Percentiles rank a stretch among this genome's conserved stretches.
phyloP scores from a whole-genome alignment of 2,888 invertebrate species.

The Incurvaria masculella region DNA sequence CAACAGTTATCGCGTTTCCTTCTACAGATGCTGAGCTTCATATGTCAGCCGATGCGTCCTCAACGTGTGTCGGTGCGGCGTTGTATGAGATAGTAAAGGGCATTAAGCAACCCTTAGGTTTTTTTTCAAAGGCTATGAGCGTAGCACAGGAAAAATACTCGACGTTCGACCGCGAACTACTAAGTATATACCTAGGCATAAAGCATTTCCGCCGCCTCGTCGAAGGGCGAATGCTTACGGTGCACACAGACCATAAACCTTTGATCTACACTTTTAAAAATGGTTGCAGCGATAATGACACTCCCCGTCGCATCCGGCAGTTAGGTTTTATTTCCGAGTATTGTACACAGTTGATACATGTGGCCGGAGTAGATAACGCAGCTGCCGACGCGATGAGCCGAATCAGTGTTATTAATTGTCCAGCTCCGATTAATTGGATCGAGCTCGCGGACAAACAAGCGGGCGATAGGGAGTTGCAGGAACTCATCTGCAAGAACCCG shows the following conservation, averaged over 20 bases:
- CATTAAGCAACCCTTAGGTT: conserved; percentile 11
- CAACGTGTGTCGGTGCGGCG: conserved; percentile 8
- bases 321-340: not conserved
- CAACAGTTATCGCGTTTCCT: conserved; percentile 2
- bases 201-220: conserved; percentile 8
- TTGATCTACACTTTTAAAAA: not conserved
- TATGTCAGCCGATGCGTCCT: conserved; percentile 10
- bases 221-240: conserved; percentile 8
- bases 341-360: not conserved
- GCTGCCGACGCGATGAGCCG: not conserved
- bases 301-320: not conserved
- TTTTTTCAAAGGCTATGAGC: conserved; percentile 11
- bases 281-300: not conserved
- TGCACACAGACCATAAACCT: conserved; percentile 9
- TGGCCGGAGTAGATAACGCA: not conserved
- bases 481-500: not conserved
- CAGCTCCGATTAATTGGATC: not conserved
- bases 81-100: conserved; percentile 6
- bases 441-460: not conserved
- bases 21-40: conserved; percentile 1
- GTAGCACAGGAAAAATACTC: conserved; percentile 10
- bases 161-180: conserved; percentile 13
- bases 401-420: not conserved
- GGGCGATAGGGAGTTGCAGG: not conserved
- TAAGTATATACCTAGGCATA: conserved; percentile 10